A percentile compares a stretch with the other conserved stretches of the same genome.
Evolutionary conservation across 1,140 invertebrate species (phyloP).

Genomic region (Pogonomyrmex barbatus): DNA sequence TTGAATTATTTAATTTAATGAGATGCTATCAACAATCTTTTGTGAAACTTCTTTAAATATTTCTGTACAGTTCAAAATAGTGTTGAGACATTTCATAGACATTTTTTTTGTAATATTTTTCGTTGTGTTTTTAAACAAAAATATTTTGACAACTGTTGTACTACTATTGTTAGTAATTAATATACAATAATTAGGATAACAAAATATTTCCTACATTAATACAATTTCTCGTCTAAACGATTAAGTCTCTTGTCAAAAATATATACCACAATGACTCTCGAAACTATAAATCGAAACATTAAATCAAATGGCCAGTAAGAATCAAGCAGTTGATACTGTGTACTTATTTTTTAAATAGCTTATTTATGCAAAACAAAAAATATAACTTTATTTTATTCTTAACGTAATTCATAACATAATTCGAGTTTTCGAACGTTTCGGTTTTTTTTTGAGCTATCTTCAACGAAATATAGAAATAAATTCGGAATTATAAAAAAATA

Average conservation of each 20-base stretch:
- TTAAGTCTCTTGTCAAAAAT: neutral
- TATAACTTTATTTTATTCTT: too few species aligned
- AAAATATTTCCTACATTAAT: neutral
- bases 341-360: too few species aligned
- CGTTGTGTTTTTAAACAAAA: neutral
- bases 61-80: neutral
- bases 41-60: neutral
- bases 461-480: too few species aligned
- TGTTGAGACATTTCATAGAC: too few species aligned
- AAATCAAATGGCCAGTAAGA: too few species aligned
- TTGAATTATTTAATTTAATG: neutral
- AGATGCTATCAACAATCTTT: neutral
- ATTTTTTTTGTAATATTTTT: neutral
- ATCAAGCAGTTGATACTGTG: too few species aligned
- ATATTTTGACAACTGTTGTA: neutral
- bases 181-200: neutral
- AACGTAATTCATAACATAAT: too few species aligned
- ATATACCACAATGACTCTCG: too few species aligned
- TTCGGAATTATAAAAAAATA: neutral
- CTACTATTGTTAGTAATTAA: neutral
- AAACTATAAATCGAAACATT: too few species aligned
- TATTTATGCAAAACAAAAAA: too few species aligned
- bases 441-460: too few species aligned
- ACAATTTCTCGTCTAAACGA: neutral
- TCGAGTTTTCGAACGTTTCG: too few species aligned